Percentiles rank a stretch among this genome's conserved stretches.
Conservation (phyloP, 2,113 vertebrate genomes). For the Poeciliopsis turrubarensis region DNA sequence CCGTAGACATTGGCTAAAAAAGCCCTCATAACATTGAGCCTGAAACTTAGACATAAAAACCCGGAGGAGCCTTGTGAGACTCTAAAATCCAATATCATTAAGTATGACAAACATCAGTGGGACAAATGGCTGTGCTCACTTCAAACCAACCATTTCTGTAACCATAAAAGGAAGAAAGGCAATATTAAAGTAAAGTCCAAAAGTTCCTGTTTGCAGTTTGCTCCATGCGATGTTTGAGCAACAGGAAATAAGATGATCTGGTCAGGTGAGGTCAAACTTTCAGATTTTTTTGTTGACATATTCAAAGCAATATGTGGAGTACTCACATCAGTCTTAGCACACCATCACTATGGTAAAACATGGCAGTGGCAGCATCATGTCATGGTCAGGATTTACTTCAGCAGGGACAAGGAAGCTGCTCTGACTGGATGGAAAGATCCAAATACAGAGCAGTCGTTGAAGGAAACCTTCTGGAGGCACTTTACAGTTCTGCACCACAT, state of each 20-base stretch:
- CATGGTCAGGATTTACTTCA: not conserved
- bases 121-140: too few species aligned
- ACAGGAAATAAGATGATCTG: not conserved
- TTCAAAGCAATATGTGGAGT: not conserved
- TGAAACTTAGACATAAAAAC: not conserved
- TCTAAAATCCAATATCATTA: too few species aligned
- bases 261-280: not conserved
- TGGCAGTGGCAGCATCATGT: not conserved
- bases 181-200: not conserved
- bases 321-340: not conserved
- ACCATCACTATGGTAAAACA: too few species aligned
- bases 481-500: not conserved
- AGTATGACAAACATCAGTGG: too few species aligned
- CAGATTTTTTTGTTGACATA: not conserved
- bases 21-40: not conserved
- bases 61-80: too few species aligned
- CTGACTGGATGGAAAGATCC: not conserved
- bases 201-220: not conserved
- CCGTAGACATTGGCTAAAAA: not conserved
- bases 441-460: not conserved
- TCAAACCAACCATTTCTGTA: too few species aligned
- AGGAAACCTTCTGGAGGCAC: not conserved
- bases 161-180: not conserved
- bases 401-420: not conserved
- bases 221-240: not conserved